These are phyloP conservation scores for Listronotus oregonensis DNA, from an alignment of 1,140 invertebrate genomes.

Conservation along the genomic window DNA sequence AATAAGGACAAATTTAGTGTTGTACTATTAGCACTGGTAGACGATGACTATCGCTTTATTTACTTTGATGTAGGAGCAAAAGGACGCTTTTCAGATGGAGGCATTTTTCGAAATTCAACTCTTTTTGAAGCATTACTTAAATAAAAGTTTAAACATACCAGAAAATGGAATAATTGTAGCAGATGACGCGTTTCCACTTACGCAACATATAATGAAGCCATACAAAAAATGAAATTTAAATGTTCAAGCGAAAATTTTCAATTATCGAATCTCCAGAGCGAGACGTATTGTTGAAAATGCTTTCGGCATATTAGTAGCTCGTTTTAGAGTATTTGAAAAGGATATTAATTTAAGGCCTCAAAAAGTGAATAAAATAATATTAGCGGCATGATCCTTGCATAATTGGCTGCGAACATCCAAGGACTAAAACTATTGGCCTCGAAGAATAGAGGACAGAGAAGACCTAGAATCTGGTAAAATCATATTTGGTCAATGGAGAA, in stretches of 20 bases:
- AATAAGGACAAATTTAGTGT: slow-evolving; percentile 49
- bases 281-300: no score
- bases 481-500: slow-evolving; percentile 1
- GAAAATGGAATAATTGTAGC: slow-evolving; percentile 5
- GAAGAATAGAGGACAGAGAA: slow-evolving; percentile 3
- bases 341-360: no score
- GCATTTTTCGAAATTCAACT: slow-evolving; percentile 44
- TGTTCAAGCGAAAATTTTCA: no score
- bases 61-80: slow-evolving; percentile 53
- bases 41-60: slow-evolving; percentile 56
- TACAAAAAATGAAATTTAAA: neutral
- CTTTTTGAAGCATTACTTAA: neutral
- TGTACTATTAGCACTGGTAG: slow-evolving; percentile 49
- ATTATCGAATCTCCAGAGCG: no score
- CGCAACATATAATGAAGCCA: slow-evolving; percentile 8
- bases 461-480: slow-evolving; percentile 6
- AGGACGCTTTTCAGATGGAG: slow-evolving; percentile 53
- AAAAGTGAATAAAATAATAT: no score
- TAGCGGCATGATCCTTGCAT: no score
- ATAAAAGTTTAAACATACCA: slow-evolving; percentile 10
- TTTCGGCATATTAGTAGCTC: no score
- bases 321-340: no score
- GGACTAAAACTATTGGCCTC: slow-evolving; percentile 1
- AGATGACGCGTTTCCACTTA: slow-evolving; percentile 17
- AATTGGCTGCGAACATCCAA: no score